Percentiles rank a stretch among this genome's conserved stretches.
phyloP scores from a whole-genome alignment of 1,140 invertebrate genomes.

The Pygmarrhopalites habei region DNA sequence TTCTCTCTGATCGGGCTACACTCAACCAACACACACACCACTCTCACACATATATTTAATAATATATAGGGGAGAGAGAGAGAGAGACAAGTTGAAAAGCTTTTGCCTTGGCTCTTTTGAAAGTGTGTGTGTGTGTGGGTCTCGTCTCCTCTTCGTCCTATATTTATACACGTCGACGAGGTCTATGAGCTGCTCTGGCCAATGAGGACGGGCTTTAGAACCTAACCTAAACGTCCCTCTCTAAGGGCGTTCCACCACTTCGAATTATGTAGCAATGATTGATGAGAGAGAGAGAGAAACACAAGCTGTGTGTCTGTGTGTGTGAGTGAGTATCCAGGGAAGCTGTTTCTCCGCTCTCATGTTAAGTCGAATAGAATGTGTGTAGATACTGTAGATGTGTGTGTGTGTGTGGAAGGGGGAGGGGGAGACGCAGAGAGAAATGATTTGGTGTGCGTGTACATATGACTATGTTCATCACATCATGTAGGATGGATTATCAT shows the following conservation, averaged over 20 bases:
- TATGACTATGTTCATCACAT: too few species aligned
- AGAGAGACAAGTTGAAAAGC: too few species aligned
- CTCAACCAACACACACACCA: not conserved
- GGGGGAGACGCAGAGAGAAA: not conserved
- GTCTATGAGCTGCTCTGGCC: slow-evolving; percentile 19
- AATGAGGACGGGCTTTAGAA: slow-evolving; percentile 18
- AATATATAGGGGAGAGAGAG: not conserved
- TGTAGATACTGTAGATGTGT: not conserved
- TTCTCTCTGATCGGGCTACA: not conserved
- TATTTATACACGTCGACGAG: slow-evolving; percentile 19
- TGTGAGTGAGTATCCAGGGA: not conserved
- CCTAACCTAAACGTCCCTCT: too few species aligned
- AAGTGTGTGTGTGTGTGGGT: not conserved
- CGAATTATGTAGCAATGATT: slow-evolving; percentile 27
- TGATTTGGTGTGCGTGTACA: too few species aligned
- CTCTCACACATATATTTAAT: not conserved
- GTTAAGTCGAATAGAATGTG: not conserved
- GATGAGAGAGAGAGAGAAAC: slow-evolving; percentile 27
- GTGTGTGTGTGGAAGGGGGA: not conserved
- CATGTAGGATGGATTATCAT: too few species aligned
- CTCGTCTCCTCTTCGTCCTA: slow-evolving; percentile 12
- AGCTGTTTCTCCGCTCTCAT: not conserved
- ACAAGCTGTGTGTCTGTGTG: too few species aligned
- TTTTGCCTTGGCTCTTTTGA: not conserved
- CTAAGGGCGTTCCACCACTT: slow-evolving; percentile 23